Evolutionary conservation across 2,888 invertebrate genomes (phyloP).

Genomic region (Trichopoda pennipes): DNA sequence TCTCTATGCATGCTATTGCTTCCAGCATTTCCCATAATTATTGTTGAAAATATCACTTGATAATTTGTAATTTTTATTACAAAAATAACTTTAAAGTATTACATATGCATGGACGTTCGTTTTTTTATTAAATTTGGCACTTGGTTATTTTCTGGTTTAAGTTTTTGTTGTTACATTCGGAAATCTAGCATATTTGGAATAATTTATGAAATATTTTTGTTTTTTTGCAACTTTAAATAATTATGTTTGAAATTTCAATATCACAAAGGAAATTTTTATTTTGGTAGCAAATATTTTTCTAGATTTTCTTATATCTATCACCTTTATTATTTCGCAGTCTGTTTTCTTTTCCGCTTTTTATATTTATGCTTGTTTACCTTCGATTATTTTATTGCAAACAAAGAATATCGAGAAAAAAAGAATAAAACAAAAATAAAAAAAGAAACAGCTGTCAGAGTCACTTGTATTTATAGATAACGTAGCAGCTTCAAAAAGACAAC

Average conservation of each 20-base stretch:
- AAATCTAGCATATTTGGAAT: conserved; percentile 15
- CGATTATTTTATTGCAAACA: conserved; percentile 39
- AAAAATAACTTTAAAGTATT: conserved; percentile 8
- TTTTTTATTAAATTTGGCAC: conserved; percentile 57
- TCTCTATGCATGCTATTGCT: conserved; percentile 83
- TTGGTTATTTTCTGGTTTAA: conserved; percentile 40
- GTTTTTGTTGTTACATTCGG: not conserved
- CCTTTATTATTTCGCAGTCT: conserved; percentile 43
- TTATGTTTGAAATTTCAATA: conserved; percentile 58
- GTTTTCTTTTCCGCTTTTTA: conserved; percentile 28
- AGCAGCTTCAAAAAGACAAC: too few relatives aligned
- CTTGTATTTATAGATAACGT: not conserved
- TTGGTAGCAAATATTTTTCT: conserved; percentile 23
- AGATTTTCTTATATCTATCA: conserved; percentile 49
- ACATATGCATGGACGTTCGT: conserved; percentile 60
- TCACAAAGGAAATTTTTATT: conserved; percentile 53
- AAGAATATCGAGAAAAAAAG: conserved; percentile 20
- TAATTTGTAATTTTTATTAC: not conserved
- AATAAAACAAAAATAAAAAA: conserved; percentile 14
- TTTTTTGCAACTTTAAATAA: conserved; percentile 28
- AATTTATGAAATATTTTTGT: conserved; percentile 53
- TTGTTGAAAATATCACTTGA: not conserved
- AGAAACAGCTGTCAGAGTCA: conserved; percentile 11
- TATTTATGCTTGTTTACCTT: conserved; percentile 28
- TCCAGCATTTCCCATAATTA: conserved; percentile 80